Evolutionary conservation across 1,140 invertebrate genomes (phyloP).

Genomic region (Ceratosolen solmsi): DNA sequence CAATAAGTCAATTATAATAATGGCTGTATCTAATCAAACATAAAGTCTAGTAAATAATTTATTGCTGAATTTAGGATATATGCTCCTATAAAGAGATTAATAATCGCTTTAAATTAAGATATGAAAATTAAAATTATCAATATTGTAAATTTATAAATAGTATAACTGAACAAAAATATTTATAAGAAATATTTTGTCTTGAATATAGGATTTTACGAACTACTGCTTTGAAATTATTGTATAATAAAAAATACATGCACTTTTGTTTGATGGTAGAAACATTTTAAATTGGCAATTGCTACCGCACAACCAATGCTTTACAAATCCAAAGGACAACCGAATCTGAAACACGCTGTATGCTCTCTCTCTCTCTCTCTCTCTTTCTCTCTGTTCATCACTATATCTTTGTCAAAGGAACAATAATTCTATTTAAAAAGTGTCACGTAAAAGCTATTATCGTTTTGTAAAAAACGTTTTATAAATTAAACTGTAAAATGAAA

Average conservation of each 20-base stretch:
- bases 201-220: constrained; percentile 24
- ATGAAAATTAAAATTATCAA: not conserved
- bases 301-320: constrained; percentile 47
- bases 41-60: not conserved
- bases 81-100: not conserved
- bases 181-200: not conserved
- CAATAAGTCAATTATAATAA: too few relatives aligned
- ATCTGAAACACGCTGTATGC: constrained; percentile 61
- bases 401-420: constrained; percentile 63
- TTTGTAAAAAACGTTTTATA: constrained; percentile 64
- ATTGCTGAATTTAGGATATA: not conserved
- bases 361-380: constrained; percentile 52
- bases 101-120: too few relatives aligned
- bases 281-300: constrained; percentile 43
- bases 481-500: constrained; percentile 55
- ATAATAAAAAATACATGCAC: constrained; percentile 42
- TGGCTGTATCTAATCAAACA: too few relatives aligned
- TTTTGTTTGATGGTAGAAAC: constrained; percentile 51
- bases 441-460: constrained; percentile 35
- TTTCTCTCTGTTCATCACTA: constrained; percentile 51
- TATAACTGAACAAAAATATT: constrained; percentile 8
- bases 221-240: constrained; percentile 23
- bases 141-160: not conserved
- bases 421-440: constrained; percentile 54
- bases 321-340: constrained; percentile 61